A percentile compares a stretch with the other conserved stretches of the same genome.
These are phyloP conservation scores for Silurus lanzhouensis DNA, from an alignment of 2,797 vertebrate genomes.

Conservation along the genomic window DNA sequence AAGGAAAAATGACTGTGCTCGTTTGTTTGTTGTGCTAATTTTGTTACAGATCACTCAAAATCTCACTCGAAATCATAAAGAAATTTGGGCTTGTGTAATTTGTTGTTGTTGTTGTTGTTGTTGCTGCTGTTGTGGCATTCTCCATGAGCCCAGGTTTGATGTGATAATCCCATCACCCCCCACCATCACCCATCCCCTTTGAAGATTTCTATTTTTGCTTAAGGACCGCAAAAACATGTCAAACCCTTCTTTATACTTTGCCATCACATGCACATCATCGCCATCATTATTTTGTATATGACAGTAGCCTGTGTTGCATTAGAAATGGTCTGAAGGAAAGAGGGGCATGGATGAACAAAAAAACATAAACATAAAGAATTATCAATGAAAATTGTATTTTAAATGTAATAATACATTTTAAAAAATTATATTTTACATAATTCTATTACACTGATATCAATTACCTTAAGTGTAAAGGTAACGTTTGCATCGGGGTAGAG, in stretches of 20 bases:
- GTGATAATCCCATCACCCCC: not conserved
- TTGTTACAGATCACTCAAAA: not conserved
- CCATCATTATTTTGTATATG: constrained; percentile 63
- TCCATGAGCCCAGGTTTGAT: not conserved
- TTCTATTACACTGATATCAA: not conserved
- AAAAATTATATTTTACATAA: not conserved
- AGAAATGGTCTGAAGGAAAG: constrained; percentile 42
- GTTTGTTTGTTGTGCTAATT: not conserved
- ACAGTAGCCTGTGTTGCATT: constrained; percentile 62
- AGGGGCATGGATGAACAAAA: constrained; percentile 37
- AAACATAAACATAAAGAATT: not conserved
- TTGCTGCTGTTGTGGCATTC: not conserved
- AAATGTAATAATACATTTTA: not conserved
- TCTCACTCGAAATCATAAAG: not conserved
- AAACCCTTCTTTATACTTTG: no score
- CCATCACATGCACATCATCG: no score
- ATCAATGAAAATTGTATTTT: not conserved
- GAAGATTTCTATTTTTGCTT: not conserved
- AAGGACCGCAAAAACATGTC: not conserved
- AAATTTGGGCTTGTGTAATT: not conserved
- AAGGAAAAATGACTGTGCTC: not conserved
- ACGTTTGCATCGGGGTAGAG: not conserved
- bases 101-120: not conserved
- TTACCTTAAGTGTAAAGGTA: not conserved
- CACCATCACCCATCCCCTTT: not conserved